Evolutionary conservation across 2,113 vertebrate species (phyloP).

Genomic region (Ceyx cyanopectus): DNA sequence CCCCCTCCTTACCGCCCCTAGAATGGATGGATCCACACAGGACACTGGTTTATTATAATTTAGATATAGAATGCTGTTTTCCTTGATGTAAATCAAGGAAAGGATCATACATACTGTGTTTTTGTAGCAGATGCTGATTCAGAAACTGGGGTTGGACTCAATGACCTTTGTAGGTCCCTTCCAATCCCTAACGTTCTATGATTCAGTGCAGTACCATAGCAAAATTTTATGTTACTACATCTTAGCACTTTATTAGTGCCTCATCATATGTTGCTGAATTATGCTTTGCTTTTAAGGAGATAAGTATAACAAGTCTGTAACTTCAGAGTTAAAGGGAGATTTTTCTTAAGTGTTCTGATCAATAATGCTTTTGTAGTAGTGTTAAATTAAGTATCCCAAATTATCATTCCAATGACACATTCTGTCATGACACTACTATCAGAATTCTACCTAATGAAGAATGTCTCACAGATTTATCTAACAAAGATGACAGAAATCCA

Average conservation of each 20-base stretch:
- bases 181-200: not conserved
- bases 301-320: not conserved
- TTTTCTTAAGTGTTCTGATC: not conserved
- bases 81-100: not conserved
- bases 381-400: not conserved
- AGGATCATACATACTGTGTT: accelerated
- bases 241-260: not conserved
- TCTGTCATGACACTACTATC: not conserved
- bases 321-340: not conserved
- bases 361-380: not conserved
- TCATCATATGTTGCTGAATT: not conserved
- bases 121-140: not conserved
- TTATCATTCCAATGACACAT: not conserved
- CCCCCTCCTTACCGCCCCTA: too few relatives aligned
- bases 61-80: not conserved
- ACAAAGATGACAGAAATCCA: not conserved
- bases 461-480: not conserved
- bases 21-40: not conserved
- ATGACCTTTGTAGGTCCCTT: too few relatives aligned
- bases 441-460: not conserved
- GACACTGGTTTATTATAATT: not conserved
- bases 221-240: not conserved
- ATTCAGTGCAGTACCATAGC: not conserved
- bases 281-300: not conserved
- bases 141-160: too few relatives aligned